Evolutionary conservation across 2,888 invertebrate species (phyloP), one percentile per base, ranked within the genome.

Genomic region (Synanthedon formicaeformis): DNA sequence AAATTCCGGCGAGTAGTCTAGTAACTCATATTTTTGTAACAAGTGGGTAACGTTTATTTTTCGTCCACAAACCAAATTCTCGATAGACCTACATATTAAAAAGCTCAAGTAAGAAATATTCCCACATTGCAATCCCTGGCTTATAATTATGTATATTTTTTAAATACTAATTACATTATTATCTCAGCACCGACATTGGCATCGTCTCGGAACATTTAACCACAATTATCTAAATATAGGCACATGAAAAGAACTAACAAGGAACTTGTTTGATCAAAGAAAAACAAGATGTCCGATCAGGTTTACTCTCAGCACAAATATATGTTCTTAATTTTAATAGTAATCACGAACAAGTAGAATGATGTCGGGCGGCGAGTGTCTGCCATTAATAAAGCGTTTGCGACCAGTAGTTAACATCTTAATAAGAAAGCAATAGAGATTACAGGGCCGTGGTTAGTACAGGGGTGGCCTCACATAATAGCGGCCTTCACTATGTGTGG

Each of bases 361-460:
- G 12, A 45, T 45, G 45, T 45, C 45, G 45, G 45, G 45, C 45
- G 45, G 45, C 45, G 45, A 45, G 45, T 45, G 45, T 45, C 56
- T 58, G 61, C 71, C 60, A 79, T 81, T 78, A 83, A 79, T 73
- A 78, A 64, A 61, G 63, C 76, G 71, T 81, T 80, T 75, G 77
- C 69, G 65, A 66, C 68, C 69, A 62, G 78, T 77, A 79, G 81
- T 82, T 83, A 83, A 84, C 78, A 74, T 84, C 84, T 82, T 84
- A 85, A 84, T 86, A 84, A 78, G 79, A 81, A 82, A 74, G 75
- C 76, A 78, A 80, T 81, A 77, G 73, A 75, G 78, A 79, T 80
- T 81, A 78, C 67, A 65, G 66, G 66, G 66, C 66, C 64, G 60
- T 62, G 65, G 65, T 60, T n/a, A 55, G 66, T 63, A 66, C 61